Percentiles rank a stretch among this genome's conserved stretches.
These are phyloP conservation scores for Eristalinus aeneus DNA, from an alignment of 2,888 invertebrate genomes.

Conservation along the genomic window DNA sequence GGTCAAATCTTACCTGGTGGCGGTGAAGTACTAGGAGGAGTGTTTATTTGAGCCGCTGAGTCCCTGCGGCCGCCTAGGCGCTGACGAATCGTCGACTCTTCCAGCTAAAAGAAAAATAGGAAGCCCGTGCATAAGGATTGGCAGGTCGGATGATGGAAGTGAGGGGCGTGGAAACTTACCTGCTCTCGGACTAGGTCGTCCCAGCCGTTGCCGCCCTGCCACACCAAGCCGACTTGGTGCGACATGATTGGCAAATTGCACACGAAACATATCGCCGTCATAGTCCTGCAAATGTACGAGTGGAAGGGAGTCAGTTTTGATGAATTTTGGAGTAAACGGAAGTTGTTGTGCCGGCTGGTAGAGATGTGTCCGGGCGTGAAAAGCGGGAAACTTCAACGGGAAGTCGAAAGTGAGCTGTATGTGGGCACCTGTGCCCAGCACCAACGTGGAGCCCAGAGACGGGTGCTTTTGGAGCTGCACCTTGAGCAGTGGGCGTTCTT, in stretches of 20 bases:
- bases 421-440: no score
- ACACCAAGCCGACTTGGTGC: conserved; percentile 95
- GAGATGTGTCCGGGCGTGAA: neutral
- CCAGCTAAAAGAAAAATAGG: conserved; percentile 79
- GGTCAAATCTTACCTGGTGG: conserved; percentile 74
- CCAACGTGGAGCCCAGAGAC: no score
- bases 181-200: conserved; percentile 94
- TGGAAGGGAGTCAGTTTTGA: neutral
- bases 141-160: neutral
- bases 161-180: conserved; percentile 76
- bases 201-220: conserved; percentile 97
- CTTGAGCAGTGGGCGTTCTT: no score
- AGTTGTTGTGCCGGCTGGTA: neutral
- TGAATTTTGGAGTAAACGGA: neutral
- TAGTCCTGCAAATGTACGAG: conserved; percentile 85
- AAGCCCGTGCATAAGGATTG: neutral
- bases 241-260: conserved; percentile 97
- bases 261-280: conserved; percentile 97
- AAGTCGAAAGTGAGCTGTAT: no score
- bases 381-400: neutral
- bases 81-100: conserved; percentile 92
- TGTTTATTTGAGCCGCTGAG: conserved; percentile 95
- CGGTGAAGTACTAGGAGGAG: conserved; percentile 90
- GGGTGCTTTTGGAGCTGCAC: no score
- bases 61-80: conserved; percentile 92